These are phyloP conservation scores for Spisula solida DNA, from an alignment of 2,888 invertebrate genomes.

Conservation along the genomic window DNA sequence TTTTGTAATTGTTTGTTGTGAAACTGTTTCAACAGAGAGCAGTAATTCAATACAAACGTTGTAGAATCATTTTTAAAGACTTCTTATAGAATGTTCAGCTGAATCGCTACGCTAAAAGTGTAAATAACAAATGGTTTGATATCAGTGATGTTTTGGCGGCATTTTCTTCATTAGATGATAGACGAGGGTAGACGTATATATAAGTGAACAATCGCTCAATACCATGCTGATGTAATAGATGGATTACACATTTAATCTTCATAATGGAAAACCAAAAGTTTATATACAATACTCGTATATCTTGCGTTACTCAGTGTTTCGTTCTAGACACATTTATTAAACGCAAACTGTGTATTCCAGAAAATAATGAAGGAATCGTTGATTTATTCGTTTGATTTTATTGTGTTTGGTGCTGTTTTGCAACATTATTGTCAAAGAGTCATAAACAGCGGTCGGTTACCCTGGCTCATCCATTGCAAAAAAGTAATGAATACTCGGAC, in stretches of 20 bases:
- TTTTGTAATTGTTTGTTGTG: too few species aligned
- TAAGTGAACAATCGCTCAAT: neutral
- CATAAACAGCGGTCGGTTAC: too few species aligned
- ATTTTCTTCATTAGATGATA: neutral
- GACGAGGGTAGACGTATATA: neutral
- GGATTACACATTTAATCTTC: conserved; percentile 17
- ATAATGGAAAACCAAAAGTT: conserved; percentile 12
- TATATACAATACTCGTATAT: neutral
- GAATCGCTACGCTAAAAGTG: neutral
- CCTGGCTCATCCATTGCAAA: too few species aligned
- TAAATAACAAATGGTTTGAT: neutral
- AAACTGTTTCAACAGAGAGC: too few species aligned
- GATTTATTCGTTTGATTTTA: neutral
- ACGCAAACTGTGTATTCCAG: neutral
- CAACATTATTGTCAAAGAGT: too few species aligned
- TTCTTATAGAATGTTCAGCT: too few species aligned
- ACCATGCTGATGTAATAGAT: neutral
- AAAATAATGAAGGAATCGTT: neutral
- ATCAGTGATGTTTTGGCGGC: neutral
- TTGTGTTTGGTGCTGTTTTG: too few species aligned
- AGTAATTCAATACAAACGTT: too few species aligned
- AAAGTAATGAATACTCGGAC: too few species aligned
- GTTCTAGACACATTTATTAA: neutral
- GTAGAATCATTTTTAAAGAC: too few species aligned
- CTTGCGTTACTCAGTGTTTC: neutral